Conservation (phyloP, 2,888 invertebrate genomes). For the Eupithecia subumbrata region DNA sequence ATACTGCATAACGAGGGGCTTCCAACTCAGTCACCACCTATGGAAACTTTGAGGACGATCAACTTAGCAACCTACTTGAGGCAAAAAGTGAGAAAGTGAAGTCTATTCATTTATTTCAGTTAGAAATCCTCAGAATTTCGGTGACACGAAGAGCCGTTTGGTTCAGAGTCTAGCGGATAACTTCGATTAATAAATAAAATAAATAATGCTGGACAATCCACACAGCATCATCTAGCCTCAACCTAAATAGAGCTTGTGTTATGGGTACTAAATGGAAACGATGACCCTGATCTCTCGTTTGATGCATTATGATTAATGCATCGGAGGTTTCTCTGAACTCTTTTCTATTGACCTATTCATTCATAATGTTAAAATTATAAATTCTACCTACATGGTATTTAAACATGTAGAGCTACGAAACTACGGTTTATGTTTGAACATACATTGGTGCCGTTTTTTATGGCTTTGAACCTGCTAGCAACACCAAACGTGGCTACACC, state of each 20-base stretch:
- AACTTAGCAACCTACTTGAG: constrained; percentile 27
- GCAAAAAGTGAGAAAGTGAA: constrained; percentile 25
- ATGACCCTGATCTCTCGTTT: no score
- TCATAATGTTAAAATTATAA: background rate
- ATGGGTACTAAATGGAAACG: no score
- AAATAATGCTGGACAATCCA: no score
- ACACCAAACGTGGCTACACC: background rate
- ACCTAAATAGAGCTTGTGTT: no score
- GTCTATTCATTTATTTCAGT: constrained; percentile 23
- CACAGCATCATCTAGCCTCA: no score
- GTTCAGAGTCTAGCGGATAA: background rate
- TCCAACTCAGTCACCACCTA: constrained; percentile 37
- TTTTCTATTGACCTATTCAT: background rate
- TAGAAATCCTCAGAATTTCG: constrained; percentile 19
- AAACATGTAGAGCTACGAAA: background rate
- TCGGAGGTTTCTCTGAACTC: background rate
- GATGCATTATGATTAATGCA: no score
- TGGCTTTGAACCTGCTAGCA: background rate
- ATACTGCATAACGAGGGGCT: constrained; percentile 36
- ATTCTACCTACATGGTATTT: background rate
- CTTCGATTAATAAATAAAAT: constrained; percentile 12
- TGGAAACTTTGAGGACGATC: constrained; percentile 38
- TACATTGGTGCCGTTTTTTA: background rate
- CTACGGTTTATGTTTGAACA: background rate
- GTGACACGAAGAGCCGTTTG: constrained; percentile 12